Conservation (phyloP, 1,140 invertebrate species). For the Drosophila miranda region DNA sequence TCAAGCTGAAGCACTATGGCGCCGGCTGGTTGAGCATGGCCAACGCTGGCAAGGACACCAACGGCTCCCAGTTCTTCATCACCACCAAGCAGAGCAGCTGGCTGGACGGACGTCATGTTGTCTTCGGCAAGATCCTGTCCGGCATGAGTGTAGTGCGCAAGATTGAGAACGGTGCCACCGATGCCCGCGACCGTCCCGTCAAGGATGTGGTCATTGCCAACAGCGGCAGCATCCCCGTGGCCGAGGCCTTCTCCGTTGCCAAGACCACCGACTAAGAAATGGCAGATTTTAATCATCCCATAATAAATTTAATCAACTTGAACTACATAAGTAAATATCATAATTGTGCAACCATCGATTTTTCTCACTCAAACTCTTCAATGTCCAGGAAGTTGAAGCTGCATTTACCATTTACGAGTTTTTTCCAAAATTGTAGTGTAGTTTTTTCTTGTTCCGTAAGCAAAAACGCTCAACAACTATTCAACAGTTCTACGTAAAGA, state of each 20-base stretch:
- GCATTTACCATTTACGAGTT: conserved; percentile 48
- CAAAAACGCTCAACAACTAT: conserved; percentile 43
- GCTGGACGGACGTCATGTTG: conserved; percentile 98
- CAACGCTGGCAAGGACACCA: conserved; percentile 97
- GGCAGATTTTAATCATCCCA: conserved; percentile 32
- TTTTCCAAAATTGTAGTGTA: conserved; percentile 29
- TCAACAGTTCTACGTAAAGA: conserved; percentile 54
- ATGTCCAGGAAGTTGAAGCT: conserved; percentile 24
- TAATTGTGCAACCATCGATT: conserved; percentile 48
- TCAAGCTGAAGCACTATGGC: conserved; percentile 98
- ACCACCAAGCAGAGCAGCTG: conserved; percentile 95
- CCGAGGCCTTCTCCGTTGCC: conserved; percentile 90
- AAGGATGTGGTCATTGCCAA: conserved; percentile 91
- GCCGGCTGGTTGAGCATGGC: conserved; percentile 98
- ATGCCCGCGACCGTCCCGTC: conserved; percentile 89
- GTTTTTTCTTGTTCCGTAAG: conserved; percentile 49
- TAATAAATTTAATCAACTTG: conserved; percentile 46
- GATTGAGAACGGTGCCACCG: conserved; percentile 90
- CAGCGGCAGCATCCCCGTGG: conserved; percentile 87
- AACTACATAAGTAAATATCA: conserved; percentile 29
- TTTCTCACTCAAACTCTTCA: conserved; percentile 25
- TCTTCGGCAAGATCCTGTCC: conserved; percentile 93
- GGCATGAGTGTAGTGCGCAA: conserved; percentile 90
- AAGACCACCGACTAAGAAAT: conserved; percentile 87
- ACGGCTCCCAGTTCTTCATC: conserved; percentile 99